These are phyloP conservation scores for Archivesica marissinica DNA, from an alignment of 1,140 invertebrate genomes.

Conservation along the genomic window DNA sequence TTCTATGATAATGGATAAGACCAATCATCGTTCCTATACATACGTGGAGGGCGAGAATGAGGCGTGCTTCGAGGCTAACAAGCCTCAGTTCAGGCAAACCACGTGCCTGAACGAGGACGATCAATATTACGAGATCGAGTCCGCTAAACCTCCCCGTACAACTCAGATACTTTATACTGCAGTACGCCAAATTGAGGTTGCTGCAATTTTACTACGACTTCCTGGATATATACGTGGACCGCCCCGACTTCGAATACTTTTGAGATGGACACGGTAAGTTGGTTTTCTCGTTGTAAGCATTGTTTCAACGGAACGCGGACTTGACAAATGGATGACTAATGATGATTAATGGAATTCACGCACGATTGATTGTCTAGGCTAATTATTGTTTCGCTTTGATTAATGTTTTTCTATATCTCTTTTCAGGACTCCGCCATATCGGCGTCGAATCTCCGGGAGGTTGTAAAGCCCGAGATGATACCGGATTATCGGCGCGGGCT, in stretches of 20 bases:
- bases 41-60: slow-evolving; percentile 9
- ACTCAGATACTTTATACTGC: slow-evolving; percentile 61
- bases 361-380: no score
- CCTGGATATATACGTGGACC: slow-evolving; percentile 62
- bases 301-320: neutral
- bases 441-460: slow-evolving; percentile 24
- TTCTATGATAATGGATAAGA: slow-evolving; percentile 58
- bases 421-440: slow-evolving; percentile 19
- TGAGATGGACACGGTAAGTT: slow-evolving; percentile 7
- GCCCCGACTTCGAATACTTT: slow-evolving; percentile 64
- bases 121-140: neutral
- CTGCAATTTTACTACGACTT: slow-evolving; percentile 72
- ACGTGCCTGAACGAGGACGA: neutral
- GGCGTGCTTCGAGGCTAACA: slow-evolving; percentile 17
- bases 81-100: neutral
- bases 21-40: slow-evolving; percentile 57
- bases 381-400: no score
- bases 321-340: neutral
- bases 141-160: neutral
- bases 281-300: neutral
- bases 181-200: slow-evolving; percentile 65
- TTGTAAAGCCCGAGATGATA: slow-evolving; percentile 7
- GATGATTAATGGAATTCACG: no score
- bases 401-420: neutral
- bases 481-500: neutral